phyloP scores from a whole-genome alignment of 2,113 vertebrate genomes.

The Zosterops japonicus region DNA sequence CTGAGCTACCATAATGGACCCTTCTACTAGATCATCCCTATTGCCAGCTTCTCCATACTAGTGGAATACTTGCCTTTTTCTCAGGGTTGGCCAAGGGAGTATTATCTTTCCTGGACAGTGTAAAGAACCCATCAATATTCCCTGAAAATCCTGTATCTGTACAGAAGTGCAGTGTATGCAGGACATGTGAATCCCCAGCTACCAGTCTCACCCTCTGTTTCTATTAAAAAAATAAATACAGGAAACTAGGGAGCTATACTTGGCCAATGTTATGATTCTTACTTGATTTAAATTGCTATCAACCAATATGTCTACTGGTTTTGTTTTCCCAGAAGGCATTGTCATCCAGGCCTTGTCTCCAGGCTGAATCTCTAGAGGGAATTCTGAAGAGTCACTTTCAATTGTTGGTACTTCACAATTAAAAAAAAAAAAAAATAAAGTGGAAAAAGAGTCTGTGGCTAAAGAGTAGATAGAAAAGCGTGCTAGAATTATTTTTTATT shows the following conservation, averaged over 20 bases:
- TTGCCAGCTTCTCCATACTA: neutral
- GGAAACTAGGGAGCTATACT: neutral
- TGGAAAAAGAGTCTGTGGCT: neutral
- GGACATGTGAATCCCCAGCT: neutral
- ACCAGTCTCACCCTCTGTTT: neutral
- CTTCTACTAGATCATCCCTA: neutral
- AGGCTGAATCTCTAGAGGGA: neutral
- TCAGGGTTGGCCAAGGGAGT: neutral
- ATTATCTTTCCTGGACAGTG: neutral
- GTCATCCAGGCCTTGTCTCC: neutral
- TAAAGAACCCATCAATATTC: neutral
- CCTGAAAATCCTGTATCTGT: neutral
- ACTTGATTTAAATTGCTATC: neutral
- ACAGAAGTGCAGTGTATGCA: neutral
- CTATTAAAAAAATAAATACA: neutral
- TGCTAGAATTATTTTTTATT: neutral
- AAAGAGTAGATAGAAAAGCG: neutral
- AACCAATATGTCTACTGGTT: neutral
- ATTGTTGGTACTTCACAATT: neutral
- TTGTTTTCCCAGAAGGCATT: neutral
- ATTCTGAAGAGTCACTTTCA: neutral
- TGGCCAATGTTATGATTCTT: neutral
- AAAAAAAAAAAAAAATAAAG: neutral
- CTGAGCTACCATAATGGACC: neutral
- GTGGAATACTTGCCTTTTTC: neutral